Evolutionary conservation across 2,797 vertebrate genomes (phyloP).

Genomic region (Psittacula echo): DNA sequence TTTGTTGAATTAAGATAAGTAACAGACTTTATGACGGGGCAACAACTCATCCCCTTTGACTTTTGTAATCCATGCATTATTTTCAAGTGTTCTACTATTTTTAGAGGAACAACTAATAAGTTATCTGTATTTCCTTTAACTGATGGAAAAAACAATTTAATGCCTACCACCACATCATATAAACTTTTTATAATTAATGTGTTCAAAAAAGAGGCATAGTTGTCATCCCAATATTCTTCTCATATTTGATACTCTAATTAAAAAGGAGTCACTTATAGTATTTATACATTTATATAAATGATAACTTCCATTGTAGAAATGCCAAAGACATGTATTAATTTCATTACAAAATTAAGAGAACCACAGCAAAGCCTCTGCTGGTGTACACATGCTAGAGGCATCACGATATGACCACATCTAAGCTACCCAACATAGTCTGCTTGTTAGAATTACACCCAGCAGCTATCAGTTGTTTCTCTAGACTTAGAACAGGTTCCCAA

Average conservation of each 20-base stretch:
- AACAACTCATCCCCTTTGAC: background rate
- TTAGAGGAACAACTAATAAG: background rate
- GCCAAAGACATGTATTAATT: background rate
- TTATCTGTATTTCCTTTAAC: background rate
- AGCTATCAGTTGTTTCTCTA: background rate
- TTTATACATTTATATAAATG: background rate
- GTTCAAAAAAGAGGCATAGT: background rate
- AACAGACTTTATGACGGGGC: background rate
- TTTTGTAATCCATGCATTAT: background rate
- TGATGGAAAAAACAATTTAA: background rate
- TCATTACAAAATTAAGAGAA: background rate
- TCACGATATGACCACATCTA: background rate
- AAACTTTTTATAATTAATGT: background rate
- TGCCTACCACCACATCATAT: background rate
- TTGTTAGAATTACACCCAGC: background rate
- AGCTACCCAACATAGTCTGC: background rate
- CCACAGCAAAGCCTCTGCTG: background rate
- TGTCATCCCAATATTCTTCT: background rate
- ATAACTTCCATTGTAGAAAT: background rate
- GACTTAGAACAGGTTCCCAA: accelerated
- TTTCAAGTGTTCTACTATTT: background rate
- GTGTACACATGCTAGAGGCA: background rate
- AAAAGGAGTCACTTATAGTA: background rate
- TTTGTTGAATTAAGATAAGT: background rate
- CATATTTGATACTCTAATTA: background rate